phyloP scores from a whole-genome alignment of 1,140 invertebrate species.

The Cotesia chilonis region DNA sequence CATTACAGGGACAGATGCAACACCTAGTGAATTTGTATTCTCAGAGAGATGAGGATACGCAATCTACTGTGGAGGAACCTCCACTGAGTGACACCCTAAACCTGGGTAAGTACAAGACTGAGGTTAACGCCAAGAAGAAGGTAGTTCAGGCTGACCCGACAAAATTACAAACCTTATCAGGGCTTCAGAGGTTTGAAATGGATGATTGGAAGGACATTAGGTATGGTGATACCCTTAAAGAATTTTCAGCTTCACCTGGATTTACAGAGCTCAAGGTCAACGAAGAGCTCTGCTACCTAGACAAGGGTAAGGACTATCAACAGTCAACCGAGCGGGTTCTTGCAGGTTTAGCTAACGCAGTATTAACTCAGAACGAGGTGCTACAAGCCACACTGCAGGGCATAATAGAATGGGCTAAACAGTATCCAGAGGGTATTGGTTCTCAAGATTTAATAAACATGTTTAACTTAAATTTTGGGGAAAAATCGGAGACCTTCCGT shows the following conservation, averaged over 20 bases:
- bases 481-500: constrained; percentile 22
- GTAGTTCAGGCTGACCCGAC: neutral
- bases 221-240: constrained; percentile 34
- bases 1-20: too few species aligned
- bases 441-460: constrained; percentile 23
- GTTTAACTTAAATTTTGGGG: constrained; percentile 27
- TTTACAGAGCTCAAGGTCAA: constrained; percentile 43
- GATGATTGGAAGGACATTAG: constrained; percentile 28
- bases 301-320: constrained; percentile 34
- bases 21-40: too few species aligned
- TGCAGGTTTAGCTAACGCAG: constrained; percentile 42
- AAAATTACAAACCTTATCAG: constrained; percentile 6
- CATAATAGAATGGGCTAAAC: constrained; percentile 28
- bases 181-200: constrained; percentile 16
- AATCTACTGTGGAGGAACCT: neutral
- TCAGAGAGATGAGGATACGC: too few species aligned
- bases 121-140: neutral
- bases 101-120: neutral
- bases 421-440: neutral
- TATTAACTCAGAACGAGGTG: constrained; percentile 15
- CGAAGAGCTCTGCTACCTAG: constrained; percentile 42
- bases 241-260: constrained; percentile 38
- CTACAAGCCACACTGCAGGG: too few species aligned
- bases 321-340: constrained; percentile 39
- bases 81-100: neutral